Evolutionary conservation across 2,888 invertebrate species (phyloP).

Genomic region (Scaptomyza cyrtandrae): DNA sequence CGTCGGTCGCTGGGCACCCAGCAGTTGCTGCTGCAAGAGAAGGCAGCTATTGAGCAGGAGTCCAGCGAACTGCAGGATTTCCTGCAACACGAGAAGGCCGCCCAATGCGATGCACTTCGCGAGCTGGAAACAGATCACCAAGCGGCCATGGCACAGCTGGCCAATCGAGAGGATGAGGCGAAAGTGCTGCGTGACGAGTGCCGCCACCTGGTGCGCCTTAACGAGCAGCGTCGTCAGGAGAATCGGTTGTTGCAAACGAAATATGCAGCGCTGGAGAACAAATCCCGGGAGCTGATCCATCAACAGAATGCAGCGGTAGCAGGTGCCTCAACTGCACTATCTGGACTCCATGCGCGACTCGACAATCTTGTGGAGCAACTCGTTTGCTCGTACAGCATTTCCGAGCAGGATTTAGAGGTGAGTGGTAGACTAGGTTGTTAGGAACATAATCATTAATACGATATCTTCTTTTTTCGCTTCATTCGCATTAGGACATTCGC

Average conservation of each 20-base stretch:
- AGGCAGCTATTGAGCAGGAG: conserved; percentile 91
- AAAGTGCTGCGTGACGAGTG: conserved; percentile 90
- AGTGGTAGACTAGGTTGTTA: background rate
- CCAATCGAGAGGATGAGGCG: conserved; percentile 86
- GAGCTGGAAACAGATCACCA: conserved; percentile 88
- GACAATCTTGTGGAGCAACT: conserved; percentile 90
- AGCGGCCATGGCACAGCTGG: conserved; percentile 83
- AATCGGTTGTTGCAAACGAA: conserved; percentile 88
- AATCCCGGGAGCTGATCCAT: conserved; percentile 87
- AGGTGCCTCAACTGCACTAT: conserved; percentile 88
- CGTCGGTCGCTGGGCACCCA: conserved; percentile 89
- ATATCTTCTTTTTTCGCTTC: background rate
- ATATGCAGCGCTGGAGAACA: conserved; percentile 87
- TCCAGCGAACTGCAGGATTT: conserved; percentile 94
- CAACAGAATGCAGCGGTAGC: conserved; percentile 90
- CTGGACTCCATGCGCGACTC: conserved; percentile 89
- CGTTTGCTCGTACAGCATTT: conserved; percentile 90
- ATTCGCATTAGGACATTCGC: conserved; percentile 88
- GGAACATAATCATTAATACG: background rate
- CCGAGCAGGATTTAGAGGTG: conserved; percentile 90
- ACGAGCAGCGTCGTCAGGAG: conserved; percentile 91
- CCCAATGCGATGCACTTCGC: conserved; percentile 91
- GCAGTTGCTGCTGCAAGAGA: conserved; percentile 89
- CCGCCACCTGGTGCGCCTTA: conserved; percentile 90
- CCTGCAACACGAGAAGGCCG: conserved; percentile 92